These are phyloP conservation scores for Calcarius lapponicus DNA, from an alignment of 2,797 vertebrate genomes.

Conservation along the genomic window DNA sequence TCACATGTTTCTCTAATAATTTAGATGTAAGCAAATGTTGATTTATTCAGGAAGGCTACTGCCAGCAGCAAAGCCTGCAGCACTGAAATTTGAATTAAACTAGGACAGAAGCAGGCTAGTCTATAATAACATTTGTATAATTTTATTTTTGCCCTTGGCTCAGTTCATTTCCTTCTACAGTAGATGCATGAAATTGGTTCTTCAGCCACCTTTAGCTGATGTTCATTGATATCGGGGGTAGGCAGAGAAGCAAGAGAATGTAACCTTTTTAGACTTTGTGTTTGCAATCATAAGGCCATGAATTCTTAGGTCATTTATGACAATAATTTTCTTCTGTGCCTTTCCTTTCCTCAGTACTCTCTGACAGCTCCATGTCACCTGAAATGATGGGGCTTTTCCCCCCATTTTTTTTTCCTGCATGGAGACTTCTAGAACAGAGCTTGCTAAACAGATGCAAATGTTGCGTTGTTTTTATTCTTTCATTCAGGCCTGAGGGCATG, in stretches of 20 bases:
- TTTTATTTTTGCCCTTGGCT: conserved; percentile 99
- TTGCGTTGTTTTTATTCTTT: conserved; percentile 78
- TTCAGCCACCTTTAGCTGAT: conserved; percentile 96
- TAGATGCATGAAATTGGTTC: conserved; percentile 99
- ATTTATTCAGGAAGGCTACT: conserved; percentile 99
- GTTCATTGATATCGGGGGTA: conserved; percentile 87
- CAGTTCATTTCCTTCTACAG: conserved; percentile 99
- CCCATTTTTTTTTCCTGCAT: conserved; percentile 26
- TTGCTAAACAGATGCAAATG: conserved; percentile 79
- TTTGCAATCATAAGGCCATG: conserved; percentile 65
- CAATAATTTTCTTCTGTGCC: conserved; percentile 63
- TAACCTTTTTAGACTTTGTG: conserved; percentile 82
- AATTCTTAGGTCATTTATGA: conserved; percentile 77
- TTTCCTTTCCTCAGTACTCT: conserved; percentile 53
- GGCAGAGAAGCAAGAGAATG: conserved; percentile 88
- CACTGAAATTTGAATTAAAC: conserved; percentile 98
- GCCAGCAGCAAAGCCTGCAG: conserved; percentile 89
- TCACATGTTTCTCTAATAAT: conserved; percentile 99
- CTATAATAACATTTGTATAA: conserved; percentile 99
- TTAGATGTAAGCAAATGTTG: conserved; percentile 99
- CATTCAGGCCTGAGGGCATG: conserved; percentile 71
- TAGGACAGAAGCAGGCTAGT: conserved; percentile 99
- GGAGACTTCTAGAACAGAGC: conserved; percentile 68
- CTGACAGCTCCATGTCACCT: conserved; percentile 59
- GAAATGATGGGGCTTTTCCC: conserved; percentile 22